These are phyloP conservation scores for Anguilla japonica DNA, from an alignment of 2,113 vertebrate genomes.

Conservation along the genomic window DNA sequence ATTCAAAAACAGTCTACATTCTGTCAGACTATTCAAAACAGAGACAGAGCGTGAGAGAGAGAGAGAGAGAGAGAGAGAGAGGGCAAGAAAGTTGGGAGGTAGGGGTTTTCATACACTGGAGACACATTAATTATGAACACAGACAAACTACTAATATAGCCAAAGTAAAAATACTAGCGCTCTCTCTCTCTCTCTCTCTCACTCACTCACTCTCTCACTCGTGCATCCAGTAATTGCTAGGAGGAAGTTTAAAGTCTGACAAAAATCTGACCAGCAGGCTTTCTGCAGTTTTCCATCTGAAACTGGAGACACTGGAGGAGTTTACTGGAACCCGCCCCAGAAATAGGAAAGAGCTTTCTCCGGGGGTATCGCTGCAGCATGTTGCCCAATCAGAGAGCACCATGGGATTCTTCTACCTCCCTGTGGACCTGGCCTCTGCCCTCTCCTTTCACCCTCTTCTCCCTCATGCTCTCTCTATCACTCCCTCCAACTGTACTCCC, in stretches of 20 bases:
- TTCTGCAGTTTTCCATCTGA: neutral
- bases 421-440: neutral
- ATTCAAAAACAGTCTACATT: too few relatives aligned
- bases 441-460: neutral
- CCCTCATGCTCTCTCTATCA: neutral
- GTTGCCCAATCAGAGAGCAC: neutral
- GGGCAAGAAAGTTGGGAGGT: too few relatives aligned
- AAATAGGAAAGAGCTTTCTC: neutral
- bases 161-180: too few relatives aligned
- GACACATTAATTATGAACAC: neutral
- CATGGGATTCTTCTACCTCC: neutral
- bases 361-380: neutral
- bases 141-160: neutral
- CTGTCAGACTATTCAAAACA: too few relatives aligned
- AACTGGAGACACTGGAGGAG: conserved; percentile 3
- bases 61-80: too few relatives aligned
- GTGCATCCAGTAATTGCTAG: neutral
- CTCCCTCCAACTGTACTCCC: neutral
- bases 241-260: neutral
- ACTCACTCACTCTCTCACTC: too few relatives aligned
- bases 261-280: neutral
- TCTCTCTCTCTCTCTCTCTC: too few relatives aligned
- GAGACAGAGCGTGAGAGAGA: too few relatives aligned
- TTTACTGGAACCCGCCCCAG: conserved; percentile 15
- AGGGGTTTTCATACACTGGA: neutral